Evolutionary conservation across 2,113 vertebrate species (phyloP).

Genomic region (Pangasianodon hypophthalmus): DNA sequence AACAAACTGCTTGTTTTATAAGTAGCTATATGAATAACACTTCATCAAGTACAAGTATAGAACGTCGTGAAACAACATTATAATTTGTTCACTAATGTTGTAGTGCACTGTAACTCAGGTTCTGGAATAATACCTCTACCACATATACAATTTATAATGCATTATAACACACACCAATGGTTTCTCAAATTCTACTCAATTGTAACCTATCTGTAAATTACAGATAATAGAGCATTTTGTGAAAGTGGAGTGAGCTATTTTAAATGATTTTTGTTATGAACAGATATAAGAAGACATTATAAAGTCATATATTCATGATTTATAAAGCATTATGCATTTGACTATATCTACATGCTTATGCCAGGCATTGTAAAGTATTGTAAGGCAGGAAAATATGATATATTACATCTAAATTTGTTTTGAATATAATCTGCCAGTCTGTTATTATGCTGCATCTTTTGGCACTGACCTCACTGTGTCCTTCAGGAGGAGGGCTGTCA

Average conservation of each 20-base stretch:
- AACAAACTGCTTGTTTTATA: neutral
- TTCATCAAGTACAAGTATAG: neutral
- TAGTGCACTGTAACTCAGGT: neutral
- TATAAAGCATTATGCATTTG: neutral
- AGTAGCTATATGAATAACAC: neutral
- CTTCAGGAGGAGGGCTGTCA: slow-evolving; percentile 45
- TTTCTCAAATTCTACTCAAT: neutral
- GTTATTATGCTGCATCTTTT: slow-evolving; percentile 17
- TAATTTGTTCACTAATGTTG: neutral
- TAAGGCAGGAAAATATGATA: neutral
- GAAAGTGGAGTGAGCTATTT: neutral
- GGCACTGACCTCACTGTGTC: slow-evolving; percentile 43
- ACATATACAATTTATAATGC: neutral
- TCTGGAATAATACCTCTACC: neutral
- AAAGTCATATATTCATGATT: neutral
- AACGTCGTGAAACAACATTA: neutral
- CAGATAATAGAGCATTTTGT: neutral
- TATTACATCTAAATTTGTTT: slow-evolving; percentile 11
- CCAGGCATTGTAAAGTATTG: neutral
- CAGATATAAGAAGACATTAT: neutral
- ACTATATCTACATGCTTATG: neutral
- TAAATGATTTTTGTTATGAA: neutral
- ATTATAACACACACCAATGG: neutral
- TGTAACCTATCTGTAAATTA: neutral
- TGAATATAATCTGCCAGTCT: neutral